Evolutionary conservation across 1,140 invertebrate species (phyloP).

Genomic region (Drosophila oshimai): DNA sequence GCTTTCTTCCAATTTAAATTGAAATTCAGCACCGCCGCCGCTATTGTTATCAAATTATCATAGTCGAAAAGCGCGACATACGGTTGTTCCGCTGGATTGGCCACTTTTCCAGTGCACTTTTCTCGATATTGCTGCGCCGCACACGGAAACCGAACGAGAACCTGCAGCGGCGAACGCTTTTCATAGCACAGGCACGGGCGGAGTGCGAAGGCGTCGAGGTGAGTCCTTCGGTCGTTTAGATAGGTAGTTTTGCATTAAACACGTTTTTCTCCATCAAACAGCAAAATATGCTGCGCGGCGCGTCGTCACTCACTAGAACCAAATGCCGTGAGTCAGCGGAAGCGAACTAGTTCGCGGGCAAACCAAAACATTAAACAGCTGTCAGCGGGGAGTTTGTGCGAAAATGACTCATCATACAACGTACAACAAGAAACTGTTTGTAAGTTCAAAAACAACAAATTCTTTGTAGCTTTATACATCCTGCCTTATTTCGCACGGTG

Average conservation of each 20-base stretch:
- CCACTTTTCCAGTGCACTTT: constrained; percentile 24
- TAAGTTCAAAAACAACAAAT: too few relatives aligned
- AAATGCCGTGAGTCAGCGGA: constrained; percentile 14
- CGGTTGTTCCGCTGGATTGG: constrained; percentile 23
- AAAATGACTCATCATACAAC: background rate
- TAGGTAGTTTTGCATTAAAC: constrained; percentile 32
- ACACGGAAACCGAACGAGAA: background rate
- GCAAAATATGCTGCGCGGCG: background rate
- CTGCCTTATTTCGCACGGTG: too few relatives aligned
- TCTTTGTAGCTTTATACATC: too few relatives aligned
- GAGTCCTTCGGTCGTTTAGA: background rate
- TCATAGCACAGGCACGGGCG: background rate
- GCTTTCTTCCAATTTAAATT: constrained; percentile 15
- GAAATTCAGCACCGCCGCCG: constrained; percentile 1
- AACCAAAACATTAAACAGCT: constrained; percentile 62
- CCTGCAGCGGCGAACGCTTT: background rate
- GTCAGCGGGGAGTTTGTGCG: background rate
- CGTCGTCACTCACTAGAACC: constrained; percentile 22
- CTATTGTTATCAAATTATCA: constrained; percentile 76
- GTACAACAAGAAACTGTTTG: background rate
- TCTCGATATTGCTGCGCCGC: constrained; percentile 8
- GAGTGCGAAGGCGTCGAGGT: background rate
- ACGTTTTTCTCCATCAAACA: constrained; percentile 46
- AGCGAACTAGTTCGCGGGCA: constrained; percentile 6
- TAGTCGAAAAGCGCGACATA: constrained; percentile 23